Percentiles rank a stretch among this genome's conserved stretches.
These are phyloP conservation scores for Chromobotia macracanthus DNA, from an alignment of 2,797 vertebrate species.

Conservation along the genomic window DNA sequence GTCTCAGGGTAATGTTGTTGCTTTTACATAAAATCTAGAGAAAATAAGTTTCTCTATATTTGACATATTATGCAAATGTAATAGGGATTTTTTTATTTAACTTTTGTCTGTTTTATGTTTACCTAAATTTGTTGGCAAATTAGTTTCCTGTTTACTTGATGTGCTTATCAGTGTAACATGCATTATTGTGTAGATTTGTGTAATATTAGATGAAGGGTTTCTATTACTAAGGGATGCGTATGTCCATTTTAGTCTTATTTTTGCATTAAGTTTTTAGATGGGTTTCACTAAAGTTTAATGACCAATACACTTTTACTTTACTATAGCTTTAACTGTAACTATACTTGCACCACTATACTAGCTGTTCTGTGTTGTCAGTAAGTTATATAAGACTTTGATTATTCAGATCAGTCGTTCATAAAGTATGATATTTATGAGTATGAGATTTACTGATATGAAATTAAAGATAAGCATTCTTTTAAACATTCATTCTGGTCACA, in stretches of 20 bases:
- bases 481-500: neutral
- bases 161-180: neutral
- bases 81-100: neutral
- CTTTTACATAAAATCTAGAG: slow-evolving; percentile 24
- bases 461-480: neutral
- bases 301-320: slow-evolving; percentile 11
- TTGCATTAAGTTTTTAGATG: slow-evolving; percentile 55
- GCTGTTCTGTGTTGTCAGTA: slow-evolving; percentile 20
- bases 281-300: neutral
- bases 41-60: slow-evolving; percentile 1
- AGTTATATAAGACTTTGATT: slow-evolving; percentile 9
- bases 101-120: neutral
- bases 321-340: slow-evolving; percentile 2
- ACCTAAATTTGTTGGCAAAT: neutral
- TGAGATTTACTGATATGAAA: slow-evolving; percentile 8
- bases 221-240: slow-evolving; percentile 25
- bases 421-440: too few species aligned
- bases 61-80: slow-evolving; percentile 25
- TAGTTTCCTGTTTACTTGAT: neutral
- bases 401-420: neutral
- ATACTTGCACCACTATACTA: slow-evolving; percentile 19
- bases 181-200: slow-evolving; percentile 21
- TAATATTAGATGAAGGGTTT: slow-evolving; percentile 41
- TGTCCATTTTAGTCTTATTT: slow-evolving; percentile 52
- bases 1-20: slow-evolving; percentile 4